These are phyloP conservation scores for Morpho achilles DNA, from an alignment of 2,888 invertebrate genomes.

Conservation along the genomic window DNA sequence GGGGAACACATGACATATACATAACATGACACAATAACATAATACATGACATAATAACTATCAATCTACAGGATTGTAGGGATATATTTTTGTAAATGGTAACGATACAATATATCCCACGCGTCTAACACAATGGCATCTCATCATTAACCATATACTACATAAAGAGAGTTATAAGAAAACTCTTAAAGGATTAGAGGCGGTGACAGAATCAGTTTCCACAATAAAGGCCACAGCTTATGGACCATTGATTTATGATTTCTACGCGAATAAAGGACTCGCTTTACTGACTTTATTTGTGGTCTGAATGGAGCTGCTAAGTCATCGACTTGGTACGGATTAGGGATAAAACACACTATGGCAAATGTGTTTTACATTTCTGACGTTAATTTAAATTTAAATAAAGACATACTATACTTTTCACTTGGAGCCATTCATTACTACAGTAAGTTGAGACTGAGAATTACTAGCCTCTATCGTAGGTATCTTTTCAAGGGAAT, in stretches of 20 bases:
- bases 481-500: no score
- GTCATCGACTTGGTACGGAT: slow-evolving; percentile 27
- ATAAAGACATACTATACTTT: not conserved
- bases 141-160: slow-evolving; percentile 31
- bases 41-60: no score
- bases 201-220: slow-evolving; percentile 63
- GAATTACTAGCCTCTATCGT: no score
- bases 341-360: slow-evolving; percentile 1
- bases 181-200: slow-evolving; percentile 67
- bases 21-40: no score
- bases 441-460: no score
- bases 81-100: no score
- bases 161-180: slow-evolving; percentile 50
- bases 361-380: slow-evolving; percentile 1
- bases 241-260: slow-evolving; percentile 68
- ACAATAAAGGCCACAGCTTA: slow-evolving; percentile 53
- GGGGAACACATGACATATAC: no score
- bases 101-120: no score
- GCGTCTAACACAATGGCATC: slow-evolving; percentile 12
- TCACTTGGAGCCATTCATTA: no score
- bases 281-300: slow-evolving; percentile 26
- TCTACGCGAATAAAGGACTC: slow-evolving; percentile 58
- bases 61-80: no score
- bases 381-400: not conserved
- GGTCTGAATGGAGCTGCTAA: slow-evolving; percentile 29